Evolutionary conservation across 2,888 invertebrate genomes (phyloP).

Genomic region (Dysmachus trigonus): DNA sequence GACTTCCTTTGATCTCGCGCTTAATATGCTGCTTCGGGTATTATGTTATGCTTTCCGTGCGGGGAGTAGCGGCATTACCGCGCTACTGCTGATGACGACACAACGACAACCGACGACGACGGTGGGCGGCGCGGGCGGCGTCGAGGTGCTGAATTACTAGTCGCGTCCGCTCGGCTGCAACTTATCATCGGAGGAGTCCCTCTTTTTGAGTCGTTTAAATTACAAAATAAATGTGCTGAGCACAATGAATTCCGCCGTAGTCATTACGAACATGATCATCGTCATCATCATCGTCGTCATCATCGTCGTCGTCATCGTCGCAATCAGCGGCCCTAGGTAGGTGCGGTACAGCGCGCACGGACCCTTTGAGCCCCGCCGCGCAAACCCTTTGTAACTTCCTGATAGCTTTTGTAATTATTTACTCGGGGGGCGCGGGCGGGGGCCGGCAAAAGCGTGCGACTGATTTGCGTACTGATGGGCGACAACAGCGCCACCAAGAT

Average conservation of each 20-base stretch:
- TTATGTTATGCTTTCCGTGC: not conserved
- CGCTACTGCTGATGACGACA: not conserved
- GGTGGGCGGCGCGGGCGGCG: not conserved
- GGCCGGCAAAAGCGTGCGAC: constrained; percentile 23
- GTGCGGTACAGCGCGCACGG: not conserved
- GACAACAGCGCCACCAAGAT: constrained; percentile 3
- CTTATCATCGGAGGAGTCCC: not conserved
- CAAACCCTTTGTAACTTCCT: constrained; percentile 12
- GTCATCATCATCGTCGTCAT: not conserved
- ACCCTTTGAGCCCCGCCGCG: constrained; percentile 10
- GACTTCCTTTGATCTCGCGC: constrained; percentile 45
- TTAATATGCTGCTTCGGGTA: constrained; percentile 22
- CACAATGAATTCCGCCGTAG: constrained; percentile 22
- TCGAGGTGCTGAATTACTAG: not conserved
- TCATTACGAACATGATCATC: constrained; percentile 24
- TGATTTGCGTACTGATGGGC: constrained; percentile 40
- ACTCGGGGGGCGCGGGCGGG: constrained; percentile 31
- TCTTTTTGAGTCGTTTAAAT: constrained; percentile 25
- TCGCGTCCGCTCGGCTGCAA: not conserved
- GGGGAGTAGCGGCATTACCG: not conserved
- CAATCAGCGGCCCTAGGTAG: constrained; percentile 22
- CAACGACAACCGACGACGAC: not conserved
- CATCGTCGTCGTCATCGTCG: not conserved
- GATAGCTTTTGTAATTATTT: constrained; percentile 43
- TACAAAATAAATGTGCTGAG: constrained; percentile 43